A percentile compares a stretch with the other conserved stretches of the same genome.
Conservation (phyloP, 2,888 invertebrate species). For the Pseudococcus longispinus region DNA sequence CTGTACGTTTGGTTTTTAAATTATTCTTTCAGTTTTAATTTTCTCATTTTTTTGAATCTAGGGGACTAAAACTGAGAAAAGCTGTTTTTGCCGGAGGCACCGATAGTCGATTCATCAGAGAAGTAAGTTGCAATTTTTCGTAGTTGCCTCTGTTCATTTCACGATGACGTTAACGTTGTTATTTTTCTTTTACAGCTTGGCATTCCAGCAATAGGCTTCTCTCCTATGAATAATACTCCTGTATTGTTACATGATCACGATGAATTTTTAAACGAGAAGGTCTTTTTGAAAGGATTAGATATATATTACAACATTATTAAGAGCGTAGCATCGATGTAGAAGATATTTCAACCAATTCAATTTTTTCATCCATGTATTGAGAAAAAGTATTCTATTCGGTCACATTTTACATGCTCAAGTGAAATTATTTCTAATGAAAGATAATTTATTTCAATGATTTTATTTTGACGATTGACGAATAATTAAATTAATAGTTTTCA, state of each 20-base stretch:
- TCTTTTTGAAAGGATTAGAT: constrained; percentile 81
- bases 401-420: background rate
- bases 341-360: background rate
- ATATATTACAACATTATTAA: constrained; percentile 77
- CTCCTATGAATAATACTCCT: constrained; percentile 85
- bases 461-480: background rate
- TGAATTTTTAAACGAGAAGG: constrained; percentile 79
- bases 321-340: constrained; percentile 67
- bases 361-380: background rate
- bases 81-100: constrained; percentile 90
- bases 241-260: constrained; percentile 90
- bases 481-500: background rate
- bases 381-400: background rate
- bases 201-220: constrained; percentile 87
- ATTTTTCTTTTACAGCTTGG: constrained; percentile 67
- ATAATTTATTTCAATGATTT: background rate
- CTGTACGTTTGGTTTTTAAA: background rate
- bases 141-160: background rate
- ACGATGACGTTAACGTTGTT: background rate
- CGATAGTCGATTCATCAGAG: constrained; percentile 83
- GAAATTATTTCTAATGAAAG: background rate
- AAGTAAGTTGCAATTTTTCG: constrained; percentile 62
- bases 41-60: constrained; percentile 62
- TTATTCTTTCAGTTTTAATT: background rate
- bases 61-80: constrained; percentile 72